These are phyloP conservation scores for Dendropsophus ebraccatus DNA, from an alignment of 2,113 vertebrate species.

Conservation along the genomic window DNA sequence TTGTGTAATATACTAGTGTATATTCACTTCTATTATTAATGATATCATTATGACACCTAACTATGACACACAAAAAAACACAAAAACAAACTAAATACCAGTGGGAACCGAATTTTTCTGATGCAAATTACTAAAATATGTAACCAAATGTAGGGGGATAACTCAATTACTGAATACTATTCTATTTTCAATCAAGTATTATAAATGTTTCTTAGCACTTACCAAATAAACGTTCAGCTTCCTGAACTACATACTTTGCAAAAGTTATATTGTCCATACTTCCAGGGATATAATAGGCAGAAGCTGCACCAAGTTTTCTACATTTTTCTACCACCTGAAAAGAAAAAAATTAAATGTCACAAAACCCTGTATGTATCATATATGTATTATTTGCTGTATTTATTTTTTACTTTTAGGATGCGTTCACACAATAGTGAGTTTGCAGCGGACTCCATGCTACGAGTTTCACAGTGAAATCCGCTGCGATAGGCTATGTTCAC, in stretches of 20 bases:
- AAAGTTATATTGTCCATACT: constrained; percentile 76
- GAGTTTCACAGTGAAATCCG: too few species aligned
- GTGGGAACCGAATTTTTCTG: not conserved
- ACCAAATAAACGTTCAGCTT: constrained; percentile 73
- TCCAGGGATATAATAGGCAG: constrained; percentile 69
- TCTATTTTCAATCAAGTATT: not conserved
- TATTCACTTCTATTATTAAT: too few species aligned
- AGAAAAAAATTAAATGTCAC: not conserved
- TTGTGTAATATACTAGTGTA: not conserved
- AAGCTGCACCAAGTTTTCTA: constrained; percentile 74
- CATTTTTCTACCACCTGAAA: constrained; percentile 72
- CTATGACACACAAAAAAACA: too few species aligned
- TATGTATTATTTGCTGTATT: too few species aligned
- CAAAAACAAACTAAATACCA: not conserved
- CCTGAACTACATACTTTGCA: constrained; percentile 70
- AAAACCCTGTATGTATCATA: too few species aligned
- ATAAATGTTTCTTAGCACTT: constrained; percentile 18
- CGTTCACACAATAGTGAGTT: too few species aligned
- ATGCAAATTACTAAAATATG: too few species aligned
- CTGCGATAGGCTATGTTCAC: too few species aligned
- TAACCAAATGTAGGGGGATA: not conserved
- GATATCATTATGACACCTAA: too few species aligned
- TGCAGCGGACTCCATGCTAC: too few species aligned
- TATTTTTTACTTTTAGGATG: too few species aligned
- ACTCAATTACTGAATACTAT: not conserved